Conservation (phyloP, 2,113 vertebrate species). For the Melanostigma gelatinosum region DNA sequence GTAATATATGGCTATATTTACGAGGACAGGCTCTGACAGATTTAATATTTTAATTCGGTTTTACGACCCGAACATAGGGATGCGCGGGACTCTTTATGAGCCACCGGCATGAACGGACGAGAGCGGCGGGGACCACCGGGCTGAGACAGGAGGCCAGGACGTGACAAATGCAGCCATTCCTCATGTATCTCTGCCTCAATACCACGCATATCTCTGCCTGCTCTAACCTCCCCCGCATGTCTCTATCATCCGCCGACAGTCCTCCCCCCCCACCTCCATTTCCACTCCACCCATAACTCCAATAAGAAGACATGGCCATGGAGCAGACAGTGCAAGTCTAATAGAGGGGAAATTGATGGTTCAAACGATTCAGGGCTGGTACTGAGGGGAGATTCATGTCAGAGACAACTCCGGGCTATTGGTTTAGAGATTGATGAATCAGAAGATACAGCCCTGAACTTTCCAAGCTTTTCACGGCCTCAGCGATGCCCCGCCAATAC, state of each 20-base stretch:
- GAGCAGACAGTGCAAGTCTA: conserved; percentile 74
- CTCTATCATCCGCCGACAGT: conserved; percentile 55
- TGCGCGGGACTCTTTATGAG: conserved; percentile 78
- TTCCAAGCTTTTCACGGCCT: conserved; percentile 57
- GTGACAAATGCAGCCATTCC: conserved; percentile 60
- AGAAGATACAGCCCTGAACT: conserved; percentile 65
- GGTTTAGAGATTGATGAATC: conserved; percentile 75
- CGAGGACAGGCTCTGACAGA: conserved; percentile 81
- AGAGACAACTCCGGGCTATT: conserved; percentile 68
- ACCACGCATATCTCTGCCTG: conserved; percentile 60
- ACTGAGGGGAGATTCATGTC: conserved; percentile 73
- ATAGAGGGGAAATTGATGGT: conserved; percentile 80
- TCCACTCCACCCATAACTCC: conserved; percentile 64
- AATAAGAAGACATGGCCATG: conserved; percentile 66
- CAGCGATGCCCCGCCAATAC: conserved; percentile 54
- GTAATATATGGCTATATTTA: conserved; percentile 85
- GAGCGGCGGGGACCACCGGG: conserved; percentile 54
- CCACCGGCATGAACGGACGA: conserved; percentile 46
- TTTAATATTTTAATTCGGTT: conserved; percentile 89
- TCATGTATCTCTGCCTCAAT: conserved; percentile 67
- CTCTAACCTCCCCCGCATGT: conserved; percentile 54
- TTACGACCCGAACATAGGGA: conserved; percentile 80
- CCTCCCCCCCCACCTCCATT: neutral
- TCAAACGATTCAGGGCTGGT: conserved; percentile 76
- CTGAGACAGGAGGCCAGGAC: conserved; percentile 41